Evolutionary conservation across 2,113 vertebrate genomes (phyloP).

Genomic region (Malurus melanocephalus): DNA sequence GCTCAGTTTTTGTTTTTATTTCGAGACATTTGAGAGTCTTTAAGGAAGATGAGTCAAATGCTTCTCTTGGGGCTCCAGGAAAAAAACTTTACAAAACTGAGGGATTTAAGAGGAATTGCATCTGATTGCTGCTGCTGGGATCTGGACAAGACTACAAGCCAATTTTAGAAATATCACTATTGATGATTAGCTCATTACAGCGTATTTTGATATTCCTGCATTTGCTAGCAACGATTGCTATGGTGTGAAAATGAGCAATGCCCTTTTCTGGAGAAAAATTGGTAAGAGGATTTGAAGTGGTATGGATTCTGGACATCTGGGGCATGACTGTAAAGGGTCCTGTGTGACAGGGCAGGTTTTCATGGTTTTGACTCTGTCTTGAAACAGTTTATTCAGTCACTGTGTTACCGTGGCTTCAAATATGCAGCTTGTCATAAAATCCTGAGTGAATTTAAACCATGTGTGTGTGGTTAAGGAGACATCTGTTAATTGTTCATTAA

Average conservation of each 20-base stretch:
- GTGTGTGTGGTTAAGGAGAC: constrained; percentile 39
- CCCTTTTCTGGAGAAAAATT: neutral
- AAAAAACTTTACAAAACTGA: neutral
- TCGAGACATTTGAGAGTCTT: neutral
- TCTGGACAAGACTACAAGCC: neutral
- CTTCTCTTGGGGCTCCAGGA: accelerated
- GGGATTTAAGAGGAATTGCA: neutral
- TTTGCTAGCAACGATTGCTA: neutral
- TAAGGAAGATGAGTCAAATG: neutral
- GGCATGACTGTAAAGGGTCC: neutral
- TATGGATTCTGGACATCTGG: neutral
- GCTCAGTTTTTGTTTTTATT: neutral
- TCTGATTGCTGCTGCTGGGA: neutral
- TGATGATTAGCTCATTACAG: neutral
- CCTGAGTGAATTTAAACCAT: constrained; percentile 31
- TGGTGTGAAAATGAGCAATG: neutral
- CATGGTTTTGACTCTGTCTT: neutral
- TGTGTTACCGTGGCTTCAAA: neutral
- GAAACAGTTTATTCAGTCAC: neutral
- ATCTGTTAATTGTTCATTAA: constrained; percentile 52
- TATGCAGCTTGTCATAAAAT: constrained; percentile 28
- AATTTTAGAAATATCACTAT: neutral
- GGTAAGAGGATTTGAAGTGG: neutral
- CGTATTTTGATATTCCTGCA: neutral
- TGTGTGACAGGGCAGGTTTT: neutral